Evolutionary conservation across 1,140 invertebrate species (phyloP), one percentile per base, ranked within the genome.

Genomic region (Ditylenchus dipsaci): DNA sequence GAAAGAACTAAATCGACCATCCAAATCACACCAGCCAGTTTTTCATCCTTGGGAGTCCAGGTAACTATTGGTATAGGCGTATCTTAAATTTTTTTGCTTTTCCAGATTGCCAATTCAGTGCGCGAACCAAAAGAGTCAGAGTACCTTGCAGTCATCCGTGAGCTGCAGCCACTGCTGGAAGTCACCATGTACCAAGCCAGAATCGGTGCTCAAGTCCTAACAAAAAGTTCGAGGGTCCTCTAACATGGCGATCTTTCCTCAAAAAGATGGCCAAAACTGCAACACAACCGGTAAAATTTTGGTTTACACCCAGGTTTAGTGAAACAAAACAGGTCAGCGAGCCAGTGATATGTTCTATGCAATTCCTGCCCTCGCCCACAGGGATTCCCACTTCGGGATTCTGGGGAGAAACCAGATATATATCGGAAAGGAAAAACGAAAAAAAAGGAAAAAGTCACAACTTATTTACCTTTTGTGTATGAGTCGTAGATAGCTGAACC

Each of bases 61-160:
- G 59, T 61, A 53, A 53, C 15, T 26, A 7, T 21, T 11, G 33
- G 3, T 5, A 11, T 38, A 11, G 33, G 3, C 11, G 33, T 38
- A n/a, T n/a, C n/a, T 56, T 56, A 33, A 33, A 7, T 26, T 33
- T 13, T 21, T 21, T 33, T 8, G 3, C 29, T n/a, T n/a, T 61
- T 61, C 1, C 29, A 75, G 73, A 59, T 65, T n/a, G 70, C 75
- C 5, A 67, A 69, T 29, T 26, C 30, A 17, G 53, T 75, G n/a
- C 33, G 59, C 7, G 76, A 75, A 27, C 67, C 76, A 0, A 74
- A 73, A 23, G 75, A 78, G 21, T 19, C 70, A n/a, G 73, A 75
- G 29, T 77, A 62, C 27, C n/a, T 77, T 23, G 75, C 74, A 1
- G 21, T 74, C 11, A 58, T 75, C 21, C 74, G 74, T 45, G 73